Base-by-base conservation (phyloP, 2,113 vertebrate genomes). In the Ondatra zibethicus region DNA sequence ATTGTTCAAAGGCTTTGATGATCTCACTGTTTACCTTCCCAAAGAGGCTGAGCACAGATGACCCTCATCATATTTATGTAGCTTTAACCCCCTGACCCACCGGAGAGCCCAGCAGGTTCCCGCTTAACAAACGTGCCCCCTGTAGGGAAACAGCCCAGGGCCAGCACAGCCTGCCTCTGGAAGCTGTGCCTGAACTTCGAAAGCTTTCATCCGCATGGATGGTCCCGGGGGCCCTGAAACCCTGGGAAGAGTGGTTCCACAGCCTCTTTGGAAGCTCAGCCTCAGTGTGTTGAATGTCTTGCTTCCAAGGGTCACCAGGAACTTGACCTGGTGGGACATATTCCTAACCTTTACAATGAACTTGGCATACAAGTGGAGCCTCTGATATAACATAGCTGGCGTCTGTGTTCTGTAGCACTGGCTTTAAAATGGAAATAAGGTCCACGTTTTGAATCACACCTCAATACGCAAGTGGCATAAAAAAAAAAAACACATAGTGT, bases 1-100 rank as follows among this genome's bases (percentile, higher is more conserved):
- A 65, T 52, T 78, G 27, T 78, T 85, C 92, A 94, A 93, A 94
- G 75, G 90, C 97, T 97, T 97, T 96, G 96, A 85, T 96, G 85
- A 96, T 89, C 85, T 89, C 72, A 84, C 77, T 97, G 95, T 98
- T 98, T 98, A 95, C 97, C 95, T 97, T 96, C 89, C 95, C 19
- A 33, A 86, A 90, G 97, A 86, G 94, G 93, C 96, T 96, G 85
- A 96, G 90, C 94, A 93, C 98, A 96, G 96, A 94, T 85, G 97
- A 97, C 88, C 85, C 97, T 85, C 96, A 84, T 92, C 97, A n/a
- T 81, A 65, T 97, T 98, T 96, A 97, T 97, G 95, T 88, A 96
- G 95, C 97, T 96, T 89, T 92, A 97, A 97, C 97, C 97, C 88
- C 76, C 93, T 97, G 97, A 95, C 96, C 97, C 50, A 5, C 73